Base-by-base conservation (phyloP, 2,888 invertebrate genomes). In the Zaprionus lineosus region DNA sequence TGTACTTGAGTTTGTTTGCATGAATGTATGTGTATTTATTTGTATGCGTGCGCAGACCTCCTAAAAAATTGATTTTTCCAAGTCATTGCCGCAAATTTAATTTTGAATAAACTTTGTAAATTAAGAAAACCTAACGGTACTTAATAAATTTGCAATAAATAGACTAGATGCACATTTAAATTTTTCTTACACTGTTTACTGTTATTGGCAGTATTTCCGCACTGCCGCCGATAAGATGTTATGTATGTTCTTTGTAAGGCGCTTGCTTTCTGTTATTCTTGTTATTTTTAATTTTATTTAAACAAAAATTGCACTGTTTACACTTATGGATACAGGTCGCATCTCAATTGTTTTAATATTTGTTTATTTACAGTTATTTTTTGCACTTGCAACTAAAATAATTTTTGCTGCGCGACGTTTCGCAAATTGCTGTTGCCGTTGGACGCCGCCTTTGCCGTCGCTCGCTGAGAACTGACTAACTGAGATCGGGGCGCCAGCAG, bases 41-140 rank as follows among this genome's bases (percentile, higher is more conserved):
- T 51, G 37, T 44, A 50, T 70, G 58, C 68, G 63, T 78, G 73
- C 70, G 68, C 75, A 65, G 73, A 71, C 60, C 37, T 56, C 58
- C 70, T 72, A 46, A 83, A 74, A 79, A 84, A 84, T 84, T 84
- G 84, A 84, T 84, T 84, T 84, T 84, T 84, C 84, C 77, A 75
- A 78, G 75, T 56, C 64, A 50, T 28, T 61, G 63, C 57, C 53
- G 58, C 43, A 61, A 53, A 37, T 48, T 41, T 37, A 47, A 55
- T 21, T 33, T 21, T 21, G 12, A 56, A 60, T 56, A 46, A 47
- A 55, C 40, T 64, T 53, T 48, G 37, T 39, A 34, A 14, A 14
- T 61, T 53, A 19, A 36, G 41, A 12, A 53, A 43, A 52, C n/a
- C n/a, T n/a, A 52, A 18, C 37, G 34, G 44, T 56, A 63, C 57